Conservation (phyloP, 2,797 vertebrate species). For the Squalus acanthias region DNA sequence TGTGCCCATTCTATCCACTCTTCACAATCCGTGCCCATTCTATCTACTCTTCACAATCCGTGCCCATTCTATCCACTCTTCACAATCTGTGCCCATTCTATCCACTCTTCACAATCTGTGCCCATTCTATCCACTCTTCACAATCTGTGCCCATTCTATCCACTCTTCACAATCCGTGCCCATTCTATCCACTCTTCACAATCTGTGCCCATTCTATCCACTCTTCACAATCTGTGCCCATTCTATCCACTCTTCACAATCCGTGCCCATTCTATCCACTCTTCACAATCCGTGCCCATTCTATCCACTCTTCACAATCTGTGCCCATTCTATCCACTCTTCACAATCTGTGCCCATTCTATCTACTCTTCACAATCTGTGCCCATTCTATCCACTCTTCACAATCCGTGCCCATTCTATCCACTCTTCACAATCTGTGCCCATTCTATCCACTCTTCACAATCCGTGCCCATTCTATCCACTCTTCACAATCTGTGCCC, state of each 20-base stretch:
- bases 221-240: neutral
- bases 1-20: too few relatives aligned
- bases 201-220: too few relatives aligned
- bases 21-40: neutral
- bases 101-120: neutral
- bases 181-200: neutral
- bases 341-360: neutral
- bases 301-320: too few relatives aligned
- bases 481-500: too few relatives aligned
- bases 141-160: too few relatives aligned
- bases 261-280: neutral
- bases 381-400: too few relatives aligned
- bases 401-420: too few relatives aligned
- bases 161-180: neutral
- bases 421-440: too few relatives aligned
- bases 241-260: neutral
- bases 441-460: too few relatives aligned
- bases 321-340: neutral
- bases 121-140: neutral
- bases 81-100: neutral
- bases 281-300: neutral
- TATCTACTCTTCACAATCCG: too few relatives aligned
- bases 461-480: too few relatives aligned
- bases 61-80: neutral
- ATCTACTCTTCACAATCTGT: too few relatives aligned